Conservation (phyloP, 92 coral and sea anemone genomes). For the Meandrina meandrites region DNA sequence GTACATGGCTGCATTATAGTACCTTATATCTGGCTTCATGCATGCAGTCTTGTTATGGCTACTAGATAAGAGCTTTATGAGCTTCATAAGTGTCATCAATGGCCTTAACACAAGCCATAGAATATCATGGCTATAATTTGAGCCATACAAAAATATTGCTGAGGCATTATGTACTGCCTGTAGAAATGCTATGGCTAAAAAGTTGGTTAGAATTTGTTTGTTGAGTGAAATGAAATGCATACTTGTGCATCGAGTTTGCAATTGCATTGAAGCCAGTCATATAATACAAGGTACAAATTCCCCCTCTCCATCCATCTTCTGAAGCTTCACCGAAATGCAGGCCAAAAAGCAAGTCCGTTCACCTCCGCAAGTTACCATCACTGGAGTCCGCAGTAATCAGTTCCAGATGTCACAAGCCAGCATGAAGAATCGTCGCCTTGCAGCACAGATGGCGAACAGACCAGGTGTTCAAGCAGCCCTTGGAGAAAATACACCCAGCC, state of each 20-base stretch:
- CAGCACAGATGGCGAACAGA: constrained; percentile 98
- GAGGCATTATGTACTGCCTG: neutral
- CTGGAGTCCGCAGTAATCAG: constrained; percentile 81
- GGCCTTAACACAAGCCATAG: neutral
- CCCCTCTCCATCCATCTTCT: constrained; percentile 68
- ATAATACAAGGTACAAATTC: constrained; percentile 62
- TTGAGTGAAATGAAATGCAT: constrained; percentile 26
- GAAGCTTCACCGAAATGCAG: constrained; percentile 98
- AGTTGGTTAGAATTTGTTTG: constrained; percentile 8
- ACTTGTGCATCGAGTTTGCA: neutral
- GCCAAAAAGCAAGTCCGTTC: constrained; percentile 78
- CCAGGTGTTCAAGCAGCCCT: constrained; percentile 83
- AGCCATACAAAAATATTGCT: constrained; percentile 11
- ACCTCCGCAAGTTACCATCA: constrained; percentile 87
- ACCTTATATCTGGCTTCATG: constrained; percentile 56
- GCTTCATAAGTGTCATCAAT: neutral
- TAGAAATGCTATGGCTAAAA: neutral
- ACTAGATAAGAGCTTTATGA: constrained; percentile 1
- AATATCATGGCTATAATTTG: neutral
- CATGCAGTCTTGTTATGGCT: constrained; percentile 51
- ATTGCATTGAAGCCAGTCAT: constrained; percentile 49
- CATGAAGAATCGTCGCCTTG: constrained; percentile 91
- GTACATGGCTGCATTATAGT: constrained; percentile 49
- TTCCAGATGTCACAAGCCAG: constrained; percentile 81
- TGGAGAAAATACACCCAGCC: constrained; percentile 45